Percentiles rank a stretch among this genome's conserved stretches.
Conservation (phyloP, 2,797 vertebrate genomes). For the Anomalospiza imberbis region DNA sequence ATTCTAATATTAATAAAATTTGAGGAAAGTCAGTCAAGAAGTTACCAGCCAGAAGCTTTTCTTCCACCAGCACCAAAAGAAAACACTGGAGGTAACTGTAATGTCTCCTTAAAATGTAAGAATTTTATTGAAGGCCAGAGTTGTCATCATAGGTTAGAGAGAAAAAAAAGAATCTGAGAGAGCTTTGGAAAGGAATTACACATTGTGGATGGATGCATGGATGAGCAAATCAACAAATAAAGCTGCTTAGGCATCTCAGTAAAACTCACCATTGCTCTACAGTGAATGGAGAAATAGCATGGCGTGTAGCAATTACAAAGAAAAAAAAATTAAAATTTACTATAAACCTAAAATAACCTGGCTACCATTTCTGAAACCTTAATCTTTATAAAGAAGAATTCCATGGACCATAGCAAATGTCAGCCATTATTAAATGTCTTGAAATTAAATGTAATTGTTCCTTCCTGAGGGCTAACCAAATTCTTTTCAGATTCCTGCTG, state of each 20-base stretch:
- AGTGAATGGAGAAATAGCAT: not conserved
- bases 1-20: not conserved
- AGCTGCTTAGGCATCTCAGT: not conserved
- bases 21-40: not conserved
- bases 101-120: not conserved
- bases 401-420: not conserved
- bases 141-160: not conserved
- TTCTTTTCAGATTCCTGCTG: not conserved
- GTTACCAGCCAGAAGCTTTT: not conserved
- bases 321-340: not conserved
- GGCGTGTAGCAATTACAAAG: not conserved
- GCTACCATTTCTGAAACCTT: not conserved
- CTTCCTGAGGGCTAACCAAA: slow-evolving; percentile 1
- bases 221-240: not conserved
- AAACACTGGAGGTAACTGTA: not conserved
- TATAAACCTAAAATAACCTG: not conserved
- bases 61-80: not conserved
- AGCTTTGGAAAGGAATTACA: not conserved
- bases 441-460: not conserved
- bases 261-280: not conserved
- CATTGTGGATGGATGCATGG: not conserved
- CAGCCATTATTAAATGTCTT: not conserved
- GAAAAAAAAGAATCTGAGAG: not conserved
- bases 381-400: not conserved
- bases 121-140: not conserved